Percentiles rank a stretch among this genome's conserved stretches.
Conservation (phyloP, 1,140 invertebrate species). For the Oncopeltus fasciatus region DNA sequence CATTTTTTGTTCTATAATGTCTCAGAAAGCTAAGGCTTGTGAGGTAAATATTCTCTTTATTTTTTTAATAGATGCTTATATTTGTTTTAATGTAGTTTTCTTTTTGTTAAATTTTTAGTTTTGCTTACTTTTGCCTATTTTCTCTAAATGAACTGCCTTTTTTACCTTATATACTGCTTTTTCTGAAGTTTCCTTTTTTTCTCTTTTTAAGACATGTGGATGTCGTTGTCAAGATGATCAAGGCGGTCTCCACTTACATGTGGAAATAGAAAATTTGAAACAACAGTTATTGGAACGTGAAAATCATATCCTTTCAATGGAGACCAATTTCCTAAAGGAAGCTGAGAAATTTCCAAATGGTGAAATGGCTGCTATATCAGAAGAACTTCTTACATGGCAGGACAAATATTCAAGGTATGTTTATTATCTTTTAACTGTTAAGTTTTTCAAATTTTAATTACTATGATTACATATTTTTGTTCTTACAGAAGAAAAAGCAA, state of each 20-base stretch:
- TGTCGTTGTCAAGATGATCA: constrained; percentile 35
- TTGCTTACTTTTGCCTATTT: background rate
- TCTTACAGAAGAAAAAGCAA: too few relatives aligned
- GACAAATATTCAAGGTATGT: constrained; percentile 81
- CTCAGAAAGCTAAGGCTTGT: constrained; percentile 4
- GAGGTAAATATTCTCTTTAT: background rate
- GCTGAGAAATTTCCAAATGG: constrained; percentile 56
- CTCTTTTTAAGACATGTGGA: constrained; percentile 48
- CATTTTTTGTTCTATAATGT: constrained; percentile 6
- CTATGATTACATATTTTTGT: too few relatives aligned
- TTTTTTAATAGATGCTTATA: background rate
- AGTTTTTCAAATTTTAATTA: too few relatives aligned
- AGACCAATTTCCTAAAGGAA: constrained; percentile 68
- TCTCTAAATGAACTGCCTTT: background rate
- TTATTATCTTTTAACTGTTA: too few relatives aligned
- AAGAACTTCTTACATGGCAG: constrained; percentile 73
- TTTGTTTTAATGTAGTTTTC: background rate
- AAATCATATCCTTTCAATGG: constrained; percentile 67
- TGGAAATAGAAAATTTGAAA: constrained; percentile 74
- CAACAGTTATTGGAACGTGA: constrained; percentile 65
- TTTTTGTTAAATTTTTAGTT: background rate
- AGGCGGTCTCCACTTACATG: constrained; percentile 56
- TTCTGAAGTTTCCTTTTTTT: too few relatives aligned
- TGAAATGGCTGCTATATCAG: constrained; percentile 60
- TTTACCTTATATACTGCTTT: too few relatives aligned